Evolutionary conservation across 1,140 invertebrate species (phyloP).

Genomic region (Aphaenogaster ashmeadi): DNA sequence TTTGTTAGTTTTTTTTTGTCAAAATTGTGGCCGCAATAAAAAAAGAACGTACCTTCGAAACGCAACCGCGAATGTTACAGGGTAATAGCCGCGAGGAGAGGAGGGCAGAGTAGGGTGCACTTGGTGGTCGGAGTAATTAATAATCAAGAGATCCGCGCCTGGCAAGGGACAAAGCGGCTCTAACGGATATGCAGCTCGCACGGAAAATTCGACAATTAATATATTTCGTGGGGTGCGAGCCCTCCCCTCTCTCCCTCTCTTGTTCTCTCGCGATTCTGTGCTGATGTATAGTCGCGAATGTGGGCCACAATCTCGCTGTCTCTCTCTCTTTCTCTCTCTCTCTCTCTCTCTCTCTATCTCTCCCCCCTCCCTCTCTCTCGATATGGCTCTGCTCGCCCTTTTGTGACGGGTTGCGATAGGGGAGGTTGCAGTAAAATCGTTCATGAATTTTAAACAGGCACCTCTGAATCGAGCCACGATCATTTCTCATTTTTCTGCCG

Average conservation of each 20-base stretch:
- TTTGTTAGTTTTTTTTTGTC: constrained; percentile 71
- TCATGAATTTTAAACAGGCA: constrained; percentile 87
- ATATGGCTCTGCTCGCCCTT: constrained; percentile 80
- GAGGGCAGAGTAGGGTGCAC: constrained; percentile 14
- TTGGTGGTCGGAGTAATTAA: constrained; percentile 73
- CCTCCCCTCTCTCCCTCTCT: not conserved
- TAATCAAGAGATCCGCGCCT: constrained; percentile 76
- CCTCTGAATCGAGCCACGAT: constrained; percentile 84
- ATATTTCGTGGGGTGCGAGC: constrained; percentile 77
- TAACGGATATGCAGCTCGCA: constrained; percentile 78
- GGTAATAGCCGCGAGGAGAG: not conserved
- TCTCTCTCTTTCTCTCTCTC: constrained; percentile 25
- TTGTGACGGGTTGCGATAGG: constrained; percentile 74
- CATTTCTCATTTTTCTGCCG: constrained; percentile 87
- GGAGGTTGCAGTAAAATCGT: constrained; percentile 83
- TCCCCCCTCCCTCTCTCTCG: constrained; percentile 47
- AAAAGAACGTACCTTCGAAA: constrained; percentile 62
- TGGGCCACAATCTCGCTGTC: constrained; percentile 71
- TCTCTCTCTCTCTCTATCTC: constrained; percentile 47
- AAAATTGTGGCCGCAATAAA: constrained; percentile 38
- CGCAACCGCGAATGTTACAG: constrained; percentile 62
- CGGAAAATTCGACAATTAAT: constrained; percentile 84
- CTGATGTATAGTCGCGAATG: constrained; percentile 69
- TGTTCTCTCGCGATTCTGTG: constrained; percentile 7
- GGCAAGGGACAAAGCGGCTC: constrained; percentile 76